Conservation (phyloP, 2,797 vertebrate genomes). For the Sebastes nivosus region DNA sequence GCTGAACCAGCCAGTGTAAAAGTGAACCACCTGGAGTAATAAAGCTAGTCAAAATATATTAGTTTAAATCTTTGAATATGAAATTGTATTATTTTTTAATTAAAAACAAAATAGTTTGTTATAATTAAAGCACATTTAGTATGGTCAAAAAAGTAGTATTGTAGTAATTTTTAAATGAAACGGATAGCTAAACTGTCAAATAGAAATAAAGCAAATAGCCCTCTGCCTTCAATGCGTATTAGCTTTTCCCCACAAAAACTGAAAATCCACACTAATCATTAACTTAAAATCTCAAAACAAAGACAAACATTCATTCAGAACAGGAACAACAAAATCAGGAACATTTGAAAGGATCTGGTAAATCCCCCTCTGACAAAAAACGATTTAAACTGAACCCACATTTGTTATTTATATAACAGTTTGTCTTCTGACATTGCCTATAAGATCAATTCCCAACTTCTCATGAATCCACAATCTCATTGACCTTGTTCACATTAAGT, state of each 20-base stretch:
- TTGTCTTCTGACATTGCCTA: not conserved
- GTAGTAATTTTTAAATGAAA: not conserved
- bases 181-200: not conserved
- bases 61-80: not conserved
- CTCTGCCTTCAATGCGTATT: not conserved
- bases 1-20: no score
- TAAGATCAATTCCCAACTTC: conserved; percentile 8
- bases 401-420: not conserved
- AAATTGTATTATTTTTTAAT: not conserved
- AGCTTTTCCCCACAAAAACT: not conserved
- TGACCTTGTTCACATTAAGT: conserved; percentile 39
- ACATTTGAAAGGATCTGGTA: not conserved
- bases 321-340: not conserved
- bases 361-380: not conserved
- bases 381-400: not conserved
- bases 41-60: not conserved
- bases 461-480: conserved; percentile 14
- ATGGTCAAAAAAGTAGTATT: not conserved
- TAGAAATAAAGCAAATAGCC: not conserved
- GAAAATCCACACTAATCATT: accelerated
- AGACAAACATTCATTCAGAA: not conserved
- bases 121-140: not conserved
- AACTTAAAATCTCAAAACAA: not conserved
- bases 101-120: not conserved
- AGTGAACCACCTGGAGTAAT: no score